Evolutionary conservation across 1,140 invertebrate genomes (phyloP).

Genomic region (Drosophila saltans): DNA sequence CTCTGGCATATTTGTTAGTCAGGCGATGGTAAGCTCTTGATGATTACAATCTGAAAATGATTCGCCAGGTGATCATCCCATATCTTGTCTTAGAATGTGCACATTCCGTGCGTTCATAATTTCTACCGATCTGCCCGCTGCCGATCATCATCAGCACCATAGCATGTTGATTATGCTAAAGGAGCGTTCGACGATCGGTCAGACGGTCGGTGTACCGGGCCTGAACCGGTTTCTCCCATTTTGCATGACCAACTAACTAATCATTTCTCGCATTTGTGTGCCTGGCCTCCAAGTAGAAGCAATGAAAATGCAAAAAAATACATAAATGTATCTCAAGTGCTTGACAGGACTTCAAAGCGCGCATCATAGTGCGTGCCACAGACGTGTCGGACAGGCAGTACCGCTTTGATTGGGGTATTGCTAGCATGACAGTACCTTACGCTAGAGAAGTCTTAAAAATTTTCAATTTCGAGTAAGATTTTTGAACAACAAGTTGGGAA

Average conservation of each 20-base stretch:
- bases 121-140: slow-evolving; percentile 40
- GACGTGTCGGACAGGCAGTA: slow-evolving; percentile 48
- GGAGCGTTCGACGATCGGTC: slow-evolving; percentile 45
- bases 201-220: slow-evolving; percentile 11
- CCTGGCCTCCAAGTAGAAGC: slow-evolving; percentile 41
- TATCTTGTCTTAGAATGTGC: slow-evolving; percentile 34
- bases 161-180: slow-evolving; percentile 71
- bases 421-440: slow-evolving; percentile 1
- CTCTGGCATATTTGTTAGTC: slow-evolving; percentile 33
- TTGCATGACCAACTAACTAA: slow-evolving; percentile 77
- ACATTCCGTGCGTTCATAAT: slow-evolving; percentile 75
- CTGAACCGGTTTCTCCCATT: slow-evolving; percentile 73
- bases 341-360: slow-evolving; percentile 80
- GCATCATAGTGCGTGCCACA: slow-evolving; percentile 77
- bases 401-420: slow-evolving; percentile 8
- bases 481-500: too few species aligned
- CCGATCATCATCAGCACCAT: slow-evolving; percentile 55
- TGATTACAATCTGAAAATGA: slow-evolving; percentile 65
- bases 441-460: neutral
- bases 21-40: slow-evolving; percentile 23
- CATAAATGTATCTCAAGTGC: slow-evolving; percentile 81
- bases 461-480: too few species aligned
- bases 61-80: slow-evolving; percentile 50
- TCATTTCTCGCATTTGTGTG: slow-evolving; percentile 67
- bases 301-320: slow-evolving; percentile 79